phyloP scores from a whole-genome alignment of 2,888 invertebrate genomes.

The Lasioglossum vierecki region DNA sequence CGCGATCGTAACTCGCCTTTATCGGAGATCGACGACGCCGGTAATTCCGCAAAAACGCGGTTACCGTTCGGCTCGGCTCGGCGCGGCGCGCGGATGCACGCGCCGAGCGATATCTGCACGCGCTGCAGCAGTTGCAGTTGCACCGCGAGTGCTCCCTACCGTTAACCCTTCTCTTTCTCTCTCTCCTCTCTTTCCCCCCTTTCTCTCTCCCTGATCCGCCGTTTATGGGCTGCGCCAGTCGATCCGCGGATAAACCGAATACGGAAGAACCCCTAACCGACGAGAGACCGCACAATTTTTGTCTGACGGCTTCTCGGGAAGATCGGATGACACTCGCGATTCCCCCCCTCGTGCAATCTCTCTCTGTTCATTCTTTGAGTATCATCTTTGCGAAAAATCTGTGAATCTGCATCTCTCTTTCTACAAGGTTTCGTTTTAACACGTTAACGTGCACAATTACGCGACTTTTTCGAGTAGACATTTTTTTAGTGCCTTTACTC shows the following conservation, averaged over 20 bases:
- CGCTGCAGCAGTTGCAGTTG: conserved; percentile 1
- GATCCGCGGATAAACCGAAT: conserved; percentile 48
- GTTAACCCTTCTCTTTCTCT: conserved; percentile 23
- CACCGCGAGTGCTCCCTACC: conserved; percentile 30
- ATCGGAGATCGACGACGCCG: conserved; percentile 27
- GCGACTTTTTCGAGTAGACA: too few relatives aligned
- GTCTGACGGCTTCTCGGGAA: neutral
- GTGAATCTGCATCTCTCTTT: neutral
- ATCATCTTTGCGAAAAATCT: neutral
- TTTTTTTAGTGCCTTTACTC: too few relatives aligned
- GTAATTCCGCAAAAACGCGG: conserved; percentile 36
- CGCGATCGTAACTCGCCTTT: conserved; percentile 25
- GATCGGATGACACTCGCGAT: neutral
- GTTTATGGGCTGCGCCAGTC: conserved; percentile 29
- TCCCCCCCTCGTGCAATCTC: too few relatives aligned
- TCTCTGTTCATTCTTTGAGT: neutral
- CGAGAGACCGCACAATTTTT: conserved; percentile 22
- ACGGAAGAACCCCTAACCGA: conserved; percentile 4
- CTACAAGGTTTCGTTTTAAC: neutral
- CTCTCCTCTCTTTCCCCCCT: neutral
- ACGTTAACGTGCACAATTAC: too few relatives aligned
- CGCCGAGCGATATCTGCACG: conserved; percentile 28
- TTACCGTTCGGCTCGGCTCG: conserved; percentile 36
- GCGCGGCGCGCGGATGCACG: conserved; percentile 23
- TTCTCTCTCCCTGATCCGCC: conserved; percentile 14